Evolutionary conservation across 2,113 vertebrate genomes (phyloP).

Genomic region (Myocastor coypus): DNA sequence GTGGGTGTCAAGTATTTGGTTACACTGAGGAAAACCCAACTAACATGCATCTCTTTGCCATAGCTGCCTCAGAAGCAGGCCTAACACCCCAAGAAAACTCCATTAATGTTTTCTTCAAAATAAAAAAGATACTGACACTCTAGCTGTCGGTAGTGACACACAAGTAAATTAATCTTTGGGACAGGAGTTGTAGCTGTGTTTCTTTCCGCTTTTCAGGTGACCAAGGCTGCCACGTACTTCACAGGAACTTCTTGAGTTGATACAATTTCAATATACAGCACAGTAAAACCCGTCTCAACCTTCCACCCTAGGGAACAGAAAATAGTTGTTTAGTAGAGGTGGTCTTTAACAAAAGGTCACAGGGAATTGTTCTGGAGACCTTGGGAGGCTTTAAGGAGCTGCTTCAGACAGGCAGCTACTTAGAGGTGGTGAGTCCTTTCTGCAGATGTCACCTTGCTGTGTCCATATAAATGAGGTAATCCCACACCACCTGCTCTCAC

Average conservation of each 20-base stretch:
- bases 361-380: conserved; percentile 70
- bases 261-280: conserved; percentile 60
- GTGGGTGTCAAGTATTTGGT: background rate
- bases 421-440: background rate
- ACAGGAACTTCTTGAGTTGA: conserved; percentile 18
- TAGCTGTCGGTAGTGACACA: background rate
- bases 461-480: background rate
- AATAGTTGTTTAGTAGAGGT: conserved; percentile 63
- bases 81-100: background rate
- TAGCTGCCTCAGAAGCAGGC: background rate
- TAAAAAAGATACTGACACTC: conserved; percentile 15
- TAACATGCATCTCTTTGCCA: background rate
- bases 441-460: background rate
- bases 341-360: conserved; percentile 79
- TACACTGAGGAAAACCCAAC: background rate
- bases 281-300: conserved; percentile 62
- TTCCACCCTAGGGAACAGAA: conserved; percentile 66
- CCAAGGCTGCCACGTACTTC: background rate
- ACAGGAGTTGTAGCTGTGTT: background rate
- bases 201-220: conserved; percentile 42
- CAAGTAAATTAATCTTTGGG: background rate
- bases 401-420: conserved; percentile 32
- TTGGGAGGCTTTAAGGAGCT: conserved; percentile 67
- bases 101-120: background rate
- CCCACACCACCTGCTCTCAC: background rate